A percentile compares a stretch with the other conserved stretches of the same genome.
Evolutionary conservation across 2,888 invertebrate species (phyloP).

Genomic region (Drepanosiphum platanoidis): DNA sequence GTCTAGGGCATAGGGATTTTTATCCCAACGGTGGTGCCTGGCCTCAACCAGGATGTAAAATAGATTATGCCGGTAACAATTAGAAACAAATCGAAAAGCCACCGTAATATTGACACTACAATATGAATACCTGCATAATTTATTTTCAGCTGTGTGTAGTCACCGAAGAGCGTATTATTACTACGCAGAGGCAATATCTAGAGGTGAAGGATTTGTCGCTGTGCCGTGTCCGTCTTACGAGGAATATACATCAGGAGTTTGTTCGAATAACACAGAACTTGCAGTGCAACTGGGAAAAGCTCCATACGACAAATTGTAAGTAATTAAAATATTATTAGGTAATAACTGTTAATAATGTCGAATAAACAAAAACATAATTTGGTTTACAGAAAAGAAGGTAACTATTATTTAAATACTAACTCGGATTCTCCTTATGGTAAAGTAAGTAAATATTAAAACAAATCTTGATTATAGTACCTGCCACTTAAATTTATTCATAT

Average conservation of each 20-base stretch:
- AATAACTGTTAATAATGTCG: background rate
- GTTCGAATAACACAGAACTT: conserved; percentile 57
- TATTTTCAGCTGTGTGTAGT: conserved; percentile 65
- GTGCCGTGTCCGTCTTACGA: conserved; percentile 64
- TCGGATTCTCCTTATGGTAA: conserved; percentile 64
- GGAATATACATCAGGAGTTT: conserved; percentile 63
- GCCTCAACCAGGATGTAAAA: conserved; percentile 72
- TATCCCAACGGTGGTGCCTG: conserved; percentile 72
- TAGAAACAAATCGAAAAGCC: background rate
- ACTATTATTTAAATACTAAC: conserved; percentile 65
- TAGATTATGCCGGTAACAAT: conserved; percentile 70
- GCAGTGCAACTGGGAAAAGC: conserved; percentile 60
- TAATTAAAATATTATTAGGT: background rate
- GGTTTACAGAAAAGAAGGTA: conserved; percentile 64
- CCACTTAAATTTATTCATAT: background rate
- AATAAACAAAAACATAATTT: no score
- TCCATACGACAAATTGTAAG: conserved; percentile 57
- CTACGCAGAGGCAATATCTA: conserved; percentile 65
- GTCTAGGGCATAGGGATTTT: conserved; percentile 74
- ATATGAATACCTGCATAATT: background rate
- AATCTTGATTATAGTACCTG: no score
- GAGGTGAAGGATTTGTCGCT: conserved; percentile 65
- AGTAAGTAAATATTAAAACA: conserved; percentile 48
- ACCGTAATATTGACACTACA: background rate
- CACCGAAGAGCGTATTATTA: conserved; percentile 66